phyloP scores from a whole-genome alignment of 2,113 vertebrate genomes.

The Aegithalos caudatus region DNA sequence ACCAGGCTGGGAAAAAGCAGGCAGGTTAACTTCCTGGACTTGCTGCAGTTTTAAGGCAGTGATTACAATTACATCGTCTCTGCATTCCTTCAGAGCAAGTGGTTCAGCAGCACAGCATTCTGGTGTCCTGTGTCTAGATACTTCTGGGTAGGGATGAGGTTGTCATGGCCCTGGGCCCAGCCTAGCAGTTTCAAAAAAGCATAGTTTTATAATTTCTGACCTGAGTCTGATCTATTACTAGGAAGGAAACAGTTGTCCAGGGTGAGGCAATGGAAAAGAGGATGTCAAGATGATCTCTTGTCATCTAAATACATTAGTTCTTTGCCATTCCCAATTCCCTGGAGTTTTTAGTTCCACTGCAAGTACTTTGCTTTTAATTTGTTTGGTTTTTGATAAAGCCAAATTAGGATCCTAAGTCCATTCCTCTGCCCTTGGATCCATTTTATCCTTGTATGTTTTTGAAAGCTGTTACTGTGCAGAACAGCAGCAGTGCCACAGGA shows the following conservation, averaged over 20 bases:
- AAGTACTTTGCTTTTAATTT: slow-evolving; percentile 38
- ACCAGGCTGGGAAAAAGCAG: neutral
- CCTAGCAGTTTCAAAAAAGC: neutral
- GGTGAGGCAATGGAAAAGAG: neutral
- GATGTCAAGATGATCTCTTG: neutral
- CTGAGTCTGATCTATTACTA: neutral
- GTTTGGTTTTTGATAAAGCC: slow-evolving; percentile 15
- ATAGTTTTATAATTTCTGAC: neutral
- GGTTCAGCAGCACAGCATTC: neutral
- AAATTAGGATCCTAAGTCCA: neutral
- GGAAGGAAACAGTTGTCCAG: neutral
- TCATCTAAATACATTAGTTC: neutral
- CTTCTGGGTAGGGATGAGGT: neutral
- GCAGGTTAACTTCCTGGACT: neutral
- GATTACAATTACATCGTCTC: neutral
- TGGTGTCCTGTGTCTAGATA: neutral
- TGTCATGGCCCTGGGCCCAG: neutral
- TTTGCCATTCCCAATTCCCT: neutral
- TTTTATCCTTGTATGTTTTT: neutral
- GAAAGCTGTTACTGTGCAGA: slow-evolving; percentile 13
- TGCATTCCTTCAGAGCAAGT: neutral
- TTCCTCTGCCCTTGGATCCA: neutral
- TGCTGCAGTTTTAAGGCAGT: neutral
- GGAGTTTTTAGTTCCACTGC: neutral
- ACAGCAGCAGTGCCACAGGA: neutral